These are phyloP conservation scores for Quadroppia sp. DNA, from an alignment of 2,888 invertebrate species.

Conservation along the genomic window DNA sequence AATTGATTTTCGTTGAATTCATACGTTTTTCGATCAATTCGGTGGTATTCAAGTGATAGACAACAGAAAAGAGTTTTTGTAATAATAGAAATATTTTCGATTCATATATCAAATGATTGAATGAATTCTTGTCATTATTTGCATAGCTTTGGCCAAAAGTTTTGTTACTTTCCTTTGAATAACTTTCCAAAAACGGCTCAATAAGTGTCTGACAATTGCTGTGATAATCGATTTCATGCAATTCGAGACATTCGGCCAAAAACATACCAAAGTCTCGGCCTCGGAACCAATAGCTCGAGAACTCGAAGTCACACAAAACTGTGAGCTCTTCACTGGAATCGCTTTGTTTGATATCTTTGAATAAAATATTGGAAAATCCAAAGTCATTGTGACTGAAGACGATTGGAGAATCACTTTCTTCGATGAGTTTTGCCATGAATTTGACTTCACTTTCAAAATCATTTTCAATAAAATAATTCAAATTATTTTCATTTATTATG, in stretches of 20 bases:
- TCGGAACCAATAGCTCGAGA: conserved; percentile 25
- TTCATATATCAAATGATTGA: conserved; percentile 62
- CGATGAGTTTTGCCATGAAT: neutral
- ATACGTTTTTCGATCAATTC: neutral
- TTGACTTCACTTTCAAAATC: conserved; percentile 18
- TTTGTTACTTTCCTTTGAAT: neutral
- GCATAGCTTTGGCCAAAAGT: conserved; percentile 21
- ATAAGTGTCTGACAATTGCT: neutral
- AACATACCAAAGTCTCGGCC: conserved; percentile 17
- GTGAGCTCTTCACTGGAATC: neutral
- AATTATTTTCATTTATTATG: neutral
- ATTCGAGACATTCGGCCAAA: neutral
- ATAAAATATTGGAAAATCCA: conserved; percentile 31
- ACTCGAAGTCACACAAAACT: conserved; percentile 38
- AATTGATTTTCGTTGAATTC: neutral
- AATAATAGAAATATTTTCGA: conserved; percentile 88
- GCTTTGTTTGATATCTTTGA: neutral
- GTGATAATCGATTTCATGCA: neutral
- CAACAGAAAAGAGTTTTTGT: neutral
- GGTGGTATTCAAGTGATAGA: neutral
- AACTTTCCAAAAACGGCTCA: conserved; percentile 25
- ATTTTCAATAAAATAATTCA: neutral
- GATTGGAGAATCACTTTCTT: conserved; percentile 6
- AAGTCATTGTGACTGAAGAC: conserved; percentile 39
- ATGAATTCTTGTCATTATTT: conserved; percentile 26